Evolutionary conservation across 2,888 invertebrate genomes (phyloP), one percentile per base, ranked within the genome.

Genomic region (Lycophotia porphyrea): DNA sequence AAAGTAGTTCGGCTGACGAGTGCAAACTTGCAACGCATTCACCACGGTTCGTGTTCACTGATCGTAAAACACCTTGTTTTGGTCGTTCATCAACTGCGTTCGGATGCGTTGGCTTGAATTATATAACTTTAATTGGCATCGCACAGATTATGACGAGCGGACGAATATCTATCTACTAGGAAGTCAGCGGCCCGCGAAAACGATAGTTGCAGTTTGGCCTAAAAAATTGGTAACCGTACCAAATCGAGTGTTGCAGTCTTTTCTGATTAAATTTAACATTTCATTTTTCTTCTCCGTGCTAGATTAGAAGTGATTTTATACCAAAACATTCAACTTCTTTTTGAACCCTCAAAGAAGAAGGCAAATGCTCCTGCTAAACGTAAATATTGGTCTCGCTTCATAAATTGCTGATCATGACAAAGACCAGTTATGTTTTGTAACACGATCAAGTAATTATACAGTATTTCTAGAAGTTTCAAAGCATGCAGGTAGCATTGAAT

Each of bases 91-190:
- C 92, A 92, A 88, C 76, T 82, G 84, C 81, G 80, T 88, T 87
- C 85, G 76, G 84, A 87, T 74, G 85, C 82, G 81, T 88, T 84
- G 86, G 78, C 83, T 87, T 78, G 87, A 89, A 90, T 94, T 94
- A 91, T 92, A 91, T 93, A 92, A 93, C 90, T 89, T 89, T 94
- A 94, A 93, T 93, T 93, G 93, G 90, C 82, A 89, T 88, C 86
- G 84, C 80, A 80, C 81, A 84, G 82, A 87, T 88, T 88, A 77
- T 64, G 72, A 73, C 75, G 34, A 60, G 64, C 71, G 58, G 85
- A 78, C 72, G 61, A 77, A 71, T 80, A 55, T 72, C 76, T 80
- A 55, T 72, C 76, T 68, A 61, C 86, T 85, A 82, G 85, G 88
- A 87, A 87, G 90, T 77, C 86, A 87, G 70, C 89, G 72, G 85